phyloP scores from a whole-genome alignment of 2,797 vertebrate genomes.

The Amblyraja radiata region DNA sequence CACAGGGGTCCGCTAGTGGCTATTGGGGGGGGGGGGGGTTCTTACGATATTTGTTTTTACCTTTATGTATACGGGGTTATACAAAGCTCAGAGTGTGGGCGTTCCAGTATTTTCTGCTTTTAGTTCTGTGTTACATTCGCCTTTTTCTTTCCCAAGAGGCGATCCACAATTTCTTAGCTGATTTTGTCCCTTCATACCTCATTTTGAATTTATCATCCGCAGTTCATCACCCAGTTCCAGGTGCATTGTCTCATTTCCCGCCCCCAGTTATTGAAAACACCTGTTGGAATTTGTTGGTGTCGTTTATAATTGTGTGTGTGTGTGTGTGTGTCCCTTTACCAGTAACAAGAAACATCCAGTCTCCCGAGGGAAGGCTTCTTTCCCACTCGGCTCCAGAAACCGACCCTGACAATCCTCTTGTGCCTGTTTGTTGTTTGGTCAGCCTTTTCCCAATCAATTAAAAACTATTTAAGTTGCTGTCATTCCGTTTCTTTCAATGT shows the following conservation, averaged over 20 bases:
- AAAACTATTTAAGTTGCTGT: constrained; percentile 11
- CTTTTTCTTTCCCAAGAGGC: background rate
- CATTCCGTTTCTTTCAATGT: constrained; percentile 3
- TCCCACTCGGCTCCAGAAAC: background rate
- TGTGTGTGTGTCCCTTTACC: background rate
- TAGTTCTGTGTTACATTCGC: background rate
- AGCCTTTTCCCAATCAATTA: background rate
- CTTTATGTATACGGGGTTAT: background rate
- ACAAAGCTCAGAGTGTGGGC: background rate
- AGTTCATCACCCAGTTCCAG: background rate
- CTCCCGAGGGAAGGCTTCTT: background rate
- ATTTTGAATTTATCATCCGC: background rate
- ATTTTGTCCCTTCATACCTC: background rate
- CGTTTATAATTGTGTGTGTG: background rate
- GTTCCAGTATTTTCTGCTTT: background rate
- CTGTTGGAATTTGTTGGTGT: background rate
- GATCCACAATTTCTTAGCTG: background rate
- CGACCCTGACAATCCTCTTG: background rate
- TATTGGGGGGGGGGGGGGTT: background rate
- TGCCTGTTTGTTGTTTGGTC: background rate
- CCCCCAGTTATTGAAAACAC: background rate
- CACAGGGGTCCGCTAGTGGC: background rate
- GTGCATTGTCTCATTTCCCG: background rate
- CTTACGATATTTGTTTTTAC: background rate
- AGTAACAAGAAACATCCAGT: background rate